Conservation (phyloP, 1,140 invertebrate species). For the Eupristina koningsbergeri region DNA sequence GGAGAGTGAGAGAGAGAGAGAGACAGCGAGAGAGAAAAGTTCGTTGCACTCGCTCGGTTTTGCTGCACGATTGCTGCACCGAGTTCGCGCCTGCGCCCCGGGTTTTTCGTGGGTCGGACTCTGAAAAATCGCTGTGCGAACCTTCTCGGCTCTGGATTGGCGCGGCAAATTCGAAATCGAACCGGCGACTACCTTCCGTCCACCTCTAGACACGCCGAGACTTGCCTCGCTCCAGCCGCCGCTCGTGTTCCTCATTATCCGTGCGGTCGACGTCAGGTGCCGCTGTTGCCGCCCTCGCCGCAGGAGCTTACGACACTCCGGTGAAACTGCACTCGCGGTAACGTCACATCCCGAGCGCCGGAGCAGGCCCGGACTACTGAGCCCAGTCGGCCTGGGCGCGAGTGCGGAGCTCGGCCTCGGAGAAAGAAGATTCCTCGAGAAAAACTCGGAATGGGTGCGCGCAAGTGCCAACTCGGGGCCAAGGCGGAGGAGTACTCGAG, state of each 20-base stretch:
- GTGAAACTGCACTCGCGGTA: background rate
- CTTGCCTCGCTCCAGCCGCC: background rate
- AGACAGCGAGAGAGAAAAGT: constrained; percentile 57
- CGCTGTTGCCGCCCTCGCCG: background rate
- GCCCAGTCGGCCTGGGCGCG: background rate
- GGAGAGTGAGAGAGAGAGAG: constrained; percentile 47
- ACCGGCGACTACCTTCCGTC: background rate
- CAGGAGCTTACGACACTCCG: background rate
- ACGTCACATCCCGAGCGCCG: no score
- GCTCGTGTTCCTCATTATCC: background rate
- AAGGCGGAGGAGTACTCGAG: background rate
- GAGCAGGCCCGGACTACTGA: no score
- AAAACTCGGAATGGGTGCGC: background rate
- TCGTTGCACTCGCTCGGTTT: constrained; percentile 69
- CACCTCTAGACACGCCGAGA: background rate
- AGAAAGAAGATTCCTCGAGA: background rate
- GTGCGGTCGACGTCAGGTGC: background rate
- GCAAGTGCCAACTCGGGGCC: background rate
- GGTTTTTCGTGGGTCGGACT: constrained; percentile 18
- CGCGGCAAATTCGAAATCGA: background rate
- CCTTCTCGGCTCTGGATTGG: background rate
- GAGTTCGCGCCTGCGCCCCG: constrained; percentile 42
- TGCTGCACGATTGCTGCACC: constrained; percentile 64
- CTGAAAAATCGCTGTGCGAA: background rate
- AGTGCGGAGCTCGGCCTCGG: background rate